Evolutionary conservation across 2,797 vertebrate genomes (phyloP), one percentile per base, ranked within the genome.

Genomic region (Gymnocypris eckloni): DNA sequence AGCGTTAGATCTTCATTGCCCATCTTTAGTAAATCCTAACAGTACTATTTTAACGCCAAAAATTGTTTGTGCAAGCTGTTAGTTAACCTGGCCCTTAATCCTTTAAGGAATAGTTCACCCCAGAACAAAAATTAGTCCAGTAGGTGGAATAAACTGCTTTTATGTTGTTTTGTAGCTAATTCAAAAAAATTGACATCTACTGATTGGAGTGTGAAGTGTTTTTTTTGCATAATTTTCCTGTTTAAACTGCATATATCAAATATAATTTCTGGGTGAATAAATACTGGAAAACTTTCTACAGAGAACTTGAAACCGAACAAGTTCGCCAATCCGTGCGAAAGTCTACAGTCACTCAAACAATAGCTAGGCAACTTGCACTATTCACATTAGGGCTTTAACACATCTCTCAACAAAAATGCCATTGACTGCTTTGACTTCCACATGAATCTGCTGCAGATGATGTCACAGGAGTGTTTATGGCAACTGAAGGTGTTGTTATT

Each of bases 401-500:
- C 33, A 25, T n/a, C 54, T 41, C 52, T 78, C 22, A 61, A 41
- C 12, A 15, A 12, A 78, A 78, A 25, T 67, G 3, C 18, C 25
- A 67, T 37, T n/a, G 15, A 6, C 61, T 18, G 25, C 59, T 80
- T 79, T 22, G 43, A 81, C 79, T 67, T 81, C 45, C 16, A 67
- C 39, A 28, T 10, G 15, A 28, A 79, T 43, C 11, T 0, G 0
- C 2, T 4, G 2, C n/a, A 48, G 25, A 66, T 66, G 45, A 54
- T 67, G 61, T 66, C 79, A 66, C 59, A 50, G 11, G 28, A 50
- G 28, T 76, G 33, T 64, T 75, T 66, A 25, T 39, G 28, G 50
- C n/a, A 15, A 18, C 45, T 71, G 39, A 71, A 71, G 50, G n/a
- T 5, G 13, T 70, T 77, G 39, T 66, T 50, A 28, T 72, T 25